Percentiles rank a stretch among this genome's conserved stretches.
Evolutionary conservation across 2,113 vertebrate genomes (phyloP).

Genomic region (Scomber colias): DNA sequence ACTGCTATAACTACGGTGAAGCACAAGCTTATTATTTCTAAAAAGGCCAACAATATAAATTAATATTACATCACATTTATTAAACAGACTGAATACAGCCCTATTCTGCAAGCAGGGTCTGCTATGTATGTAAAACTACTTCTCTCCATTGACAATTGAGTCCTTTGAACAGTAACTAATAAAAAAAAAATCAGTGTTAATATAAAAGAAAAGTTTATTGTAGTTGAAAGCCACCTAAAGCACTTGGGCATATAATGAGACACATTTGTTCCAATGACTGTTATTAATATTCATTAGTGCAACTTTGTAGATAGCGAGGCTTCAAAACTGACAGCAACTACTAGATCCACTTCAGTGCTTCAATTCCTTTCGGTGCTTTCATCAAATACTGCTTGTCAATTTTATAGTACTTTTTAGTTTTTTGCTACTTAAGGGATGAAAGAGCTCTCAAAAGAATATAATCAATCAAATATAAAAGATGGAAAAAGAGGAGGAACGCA

Average conservation of each 20-base stretch:
- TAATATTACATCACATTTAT: not conserved
- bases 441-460: constrained; percentile 47
- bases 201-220: not conserved
- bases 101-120: not conserved
- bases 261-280: constrained; percentile 34
- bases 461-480: not conserved
- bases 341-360: constrained; percentile 8
- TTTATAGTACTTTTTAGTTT: constrained; percentile 20
- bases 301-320: constrained; percentile 40
- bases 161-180: constrained; percentile 3
- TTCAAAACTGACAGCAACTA: constrained; percentile 5
- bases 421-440: constrained; percentile 1
- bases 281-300: constrained; percentile 64
- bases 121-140: not conserved
- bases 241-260: constrained; percentile 25
- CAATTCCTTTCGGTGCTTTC: constrained; percentile 23
- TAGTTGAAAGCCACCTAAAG: not conserved
- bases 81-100: not conserved
- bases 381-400: constrained; percentile 42
- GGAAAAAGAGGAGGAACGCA: not conserved
- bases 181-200: not conserved
- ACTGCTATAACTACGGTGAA: not conserved
- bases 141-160: not conserved
- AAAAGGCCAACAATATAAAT: not conserved
- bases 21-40: not conserved